Conservation (phyloP, 2,888 invertebrate genomes). For the Hoplodrina ambigua region DNA sequence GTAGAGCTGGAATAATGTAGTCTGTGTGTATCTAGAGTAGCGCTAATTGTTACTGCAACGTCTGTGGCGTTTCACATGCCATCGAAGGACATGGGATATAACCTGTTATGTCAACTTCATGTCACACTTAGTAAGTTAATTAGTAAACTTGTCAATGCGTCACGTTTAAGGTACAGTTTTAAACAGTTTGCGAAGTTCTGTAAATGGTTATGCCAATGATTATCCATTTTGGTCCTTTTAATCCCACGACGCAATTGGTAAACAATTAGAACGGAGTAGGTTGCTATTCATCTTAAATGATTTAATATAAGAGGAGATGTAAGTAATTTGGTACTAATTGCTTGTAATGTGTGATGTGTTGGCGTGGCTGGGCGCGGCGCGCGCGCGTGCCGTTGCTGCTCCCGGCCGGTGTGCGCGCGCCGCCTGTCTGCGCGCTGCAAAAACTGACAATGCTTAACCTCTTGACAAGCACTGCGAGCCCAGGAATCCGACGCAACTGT, state of each 20-base stretch:
- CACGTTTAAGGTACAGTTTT: constrained; percentile 9
- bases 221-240: constrained; percentile 13
- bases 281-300: constrained; percentile 14
- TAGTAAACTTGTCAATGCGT: constrained; percentile 23
- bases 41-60: constrained; percentile 75
- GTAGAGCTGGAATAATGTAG: constrained; percentile 37
- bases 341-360: constrained; percentile 23
- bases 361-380: constrained; percentile 14
- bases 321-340: constrained; percentile 41
- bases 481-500: constrained; percentile 81
- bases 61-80: constrained; percentile 69
- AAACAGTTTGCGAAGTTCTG: constrained; percentile 1
- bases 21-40: constrained; percentile 49
- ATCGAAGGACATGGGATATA: constrained; percentile 61
- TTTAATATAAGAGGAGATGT: constrained; percentile 12
- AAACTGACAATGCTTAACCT: constrained; percentile 80
- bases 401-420: constrained; percentile 37
- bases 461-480: constrained; percentile 67
- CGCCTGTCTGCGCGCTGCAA: constrained; percentile 48
- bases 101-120: constrained; percentile 66
- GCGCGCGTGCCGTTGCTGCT: constrained; percentile 30
- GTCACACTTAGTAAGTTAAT: constrained; percentile 30
- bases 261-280: constrained; percentile 5
- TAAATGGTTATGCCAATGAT: not conserved
- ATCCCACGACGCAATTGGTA: constrained; percentile 23